Evolutionary conservation across 2,113 vertebrate species (phyloP).

Genomic region (Podarcis cretensis): DNA sequence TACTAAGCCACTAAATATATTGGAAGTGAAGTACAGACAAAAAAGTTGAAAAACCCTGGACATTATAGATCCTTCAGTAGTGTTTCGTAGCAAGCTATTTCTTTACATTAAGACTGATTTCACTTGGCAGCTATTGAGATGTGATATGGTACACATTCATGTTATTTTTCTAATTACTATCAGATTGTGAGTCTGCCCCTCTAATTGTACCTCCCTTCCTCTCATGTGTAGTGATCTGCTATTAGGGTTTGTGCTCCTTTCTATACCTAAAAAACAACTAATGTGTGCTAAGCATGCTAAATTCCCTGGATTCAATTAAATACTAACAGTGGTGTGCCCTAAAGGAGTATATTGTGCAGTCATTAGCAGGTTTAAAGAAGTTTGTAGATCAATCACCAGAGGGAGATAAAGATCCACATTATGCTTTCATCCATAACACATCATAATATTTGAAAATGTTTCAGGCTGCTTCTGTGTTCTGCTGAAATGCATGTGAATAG

Average conservation of each 20-base stretch:
- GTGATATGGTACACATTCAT: neutral
- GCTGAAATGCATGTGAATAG: neutral
- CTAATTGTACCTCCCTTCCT: neutral
- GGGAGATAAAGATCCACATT: constrained; percentile 28
- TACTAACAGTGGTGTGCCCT: neutral
- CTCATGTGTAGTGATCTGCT: neutral
- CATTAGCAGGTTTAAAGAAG: neutral
- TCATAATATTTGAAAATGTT: neutral
- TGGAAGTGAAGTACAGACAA: neutral
- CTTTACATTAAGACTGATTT: neutral
- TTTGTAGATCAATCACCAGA: constrained; percentile 21
- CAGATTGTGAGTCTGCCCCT: neutral
- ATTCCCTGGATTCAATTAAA: neutral
- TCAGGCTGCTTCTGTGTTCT: neutral
- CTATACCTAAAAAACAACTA: neutral
- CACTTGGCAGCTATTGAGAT: neutral
- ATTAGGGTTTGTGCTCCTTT: neutral
- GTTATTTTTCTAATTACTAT: neutral
- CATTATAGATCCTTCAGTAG: neutral
- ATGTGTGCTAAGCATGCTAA: neutral
- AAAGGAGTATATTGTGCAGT: neutral
- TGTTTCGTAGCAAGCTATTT: neutral
- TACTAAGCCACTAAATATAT: neutral
- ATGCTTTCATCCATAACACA: neutral
- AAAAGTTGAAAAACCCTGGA: neutral